These are phyloP conservation scores for Hydra vulgaris DNA, from an alignment of 30 jellyfish, hydroid and myxozoan genomes.

Conservation along the genomic window DNA sequence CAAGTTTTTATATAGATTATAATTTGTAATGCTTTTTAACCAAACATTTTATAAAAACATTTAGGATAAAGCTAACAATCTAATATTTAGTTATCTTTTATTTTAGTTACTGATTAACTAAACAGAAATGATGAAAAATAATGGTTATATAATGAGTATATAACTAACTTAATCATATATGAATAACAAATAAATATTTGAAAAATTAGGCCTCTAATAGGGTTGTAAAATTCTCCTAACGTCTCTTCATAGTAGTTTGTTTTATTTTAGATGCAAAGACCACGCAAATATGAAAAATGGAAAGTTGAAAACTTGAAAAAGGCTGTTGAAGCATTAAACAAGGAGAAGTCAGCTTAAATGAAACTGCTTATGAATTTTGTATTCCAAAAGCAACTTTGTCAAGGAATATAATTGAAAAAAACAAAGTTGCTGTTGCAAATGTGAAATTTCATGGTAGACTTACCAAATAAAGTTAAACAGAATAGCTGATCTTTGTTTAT, in stretches of 20 bases:
- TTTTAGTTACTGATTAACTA: too few relatives aligned
- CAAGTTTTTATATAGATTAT: too few relatives aligned
- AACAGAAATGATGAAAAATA: too few relatives aligned
- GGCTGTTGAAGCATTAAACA: background rate
- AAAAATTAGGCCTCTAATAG: too few relatives aligned
- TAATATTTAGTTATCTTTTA: too few relatives aligned
- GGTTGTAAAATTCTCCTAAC: background rate
- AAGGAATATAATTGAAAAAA: background rate
- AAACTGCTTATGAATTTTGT: background rate
- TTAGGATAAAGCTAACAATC: too few relatives aligned
- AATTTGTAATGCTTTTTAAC: too few relatives aligned
- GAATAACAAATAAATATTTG: background rate
- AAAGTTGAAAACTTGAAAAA: background rate
- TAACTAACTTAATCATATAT: too few relatives aligned
- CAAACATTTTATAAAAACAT: too few relatives aligned
- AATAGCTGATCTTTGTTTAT: background rate
- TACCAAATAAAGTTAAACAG: background rate
- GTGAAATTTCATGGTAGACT: background rate
- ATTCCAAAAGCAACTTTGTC: background rate
- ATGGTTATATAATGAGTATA: too few relatives aligned
- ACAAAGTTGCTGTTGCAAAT: background rate
- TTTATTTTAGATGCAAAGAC: background rate
- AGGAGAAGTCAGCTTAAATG: background rate
- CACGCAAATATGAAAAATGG: background rate
- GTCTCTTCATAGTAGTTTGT: background rate